Evolutionary conservation across 2,797 vertebrate genomes (phyloP), one percentile per base, ranked within the genome.

Genomic region (Peromyscus melanophrys): DNA sequence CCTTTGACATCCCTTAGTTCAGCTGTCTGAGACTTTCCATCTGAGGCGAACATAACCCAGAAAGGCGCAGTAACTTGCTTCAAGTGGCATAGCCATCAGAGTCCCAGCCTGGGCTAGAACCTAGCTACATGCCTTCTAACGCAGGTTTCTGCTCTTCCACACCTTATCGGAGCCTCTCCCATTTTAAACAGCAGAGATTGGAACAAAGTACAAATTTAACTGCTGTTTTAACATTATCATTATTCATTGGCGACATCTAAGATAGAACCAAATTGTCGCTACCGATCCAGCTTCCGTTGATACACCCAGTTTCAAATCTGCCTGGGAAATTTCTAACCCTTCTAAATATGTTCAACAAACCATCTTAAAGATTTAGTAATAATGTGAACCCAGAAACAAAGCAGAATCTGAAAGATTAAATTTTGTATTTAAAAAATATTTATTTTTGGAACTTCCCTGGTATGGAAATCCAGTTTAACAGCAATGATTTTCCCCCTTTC

Each of bases 391-490:
- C 81, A 84, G 69, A 31, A 92, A 95, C 87, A 95, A 87, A 97
- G 71, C 49, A 89, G 57, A 59, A 84, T 83, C 17, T 76, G 46
- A 96, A 97, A 93, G 59, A 92, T 63, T 84, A 57, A 85, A 96
- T 92, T 97, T 78, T 85, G 55, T 84, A 80, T 89, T 92, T 19
- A 34, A 85, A 94, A 96, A 83, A 95, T 52, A 96, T 85, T 11
- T 55, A n/a, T 52, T 25, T 95, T 95, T 78, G 55, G 49, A 89
- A 92, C 93, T 95, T 94, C 97, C 94, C 63, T 97, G 90, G 96
- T 59, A 97, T 78, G 92, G 73, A 95, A 97, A 98, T 94, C 49
- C 88, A 96, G 96, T 96, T 91, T 93, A 93, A 96, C 27, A 84
- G 75, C 93, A 93, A 87, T 52, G 43, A 81, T 85, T 89, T 11